Evolutionary conservation across 2,113 vertebrate genomes (phyloP).

Genomic region (Bos javanicus): DNA sequence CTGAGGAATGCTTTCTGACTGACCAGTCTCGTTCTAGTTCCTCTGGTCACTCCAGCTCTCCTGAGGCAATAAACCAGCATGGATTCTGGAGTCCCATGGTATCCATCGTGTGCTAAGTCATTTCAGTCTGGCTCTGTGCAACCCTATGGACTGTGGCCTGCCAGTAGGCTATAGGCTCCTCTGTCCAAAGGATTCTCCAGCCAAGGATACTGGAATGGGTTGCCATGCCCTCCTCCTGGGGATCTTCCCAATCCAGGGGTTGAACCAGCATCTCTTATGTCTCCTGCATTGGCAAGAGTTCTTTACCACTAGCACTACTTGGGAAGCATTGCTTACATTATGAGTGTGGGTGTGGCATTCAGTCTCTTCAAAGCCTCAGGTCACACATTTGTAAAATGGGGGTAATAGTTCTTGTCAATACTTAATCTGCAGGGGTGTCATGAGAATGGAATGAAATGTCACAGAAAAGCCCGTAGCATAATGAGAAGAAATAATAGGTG

Average conservation of each 20-base stretch:
- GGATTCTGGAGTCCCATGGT: neutral
- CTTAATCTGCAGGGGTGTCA: neutral
- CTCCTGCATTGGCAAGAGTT: neutral
- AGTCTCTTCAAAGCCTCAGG: neutral
- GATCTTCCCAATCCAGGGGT: neutral
- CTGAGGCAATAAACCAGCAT: neutral
- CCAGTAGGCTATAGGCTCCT: neutral
- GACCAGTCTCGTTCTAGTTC: neutral
- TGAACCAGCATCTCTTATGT: neutral
- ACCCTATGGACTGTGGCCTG: neutral
- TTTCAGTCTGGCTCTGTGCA: neutral
- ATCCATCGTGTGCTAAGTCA: neutral
- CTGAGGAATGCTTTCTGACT: neutral
- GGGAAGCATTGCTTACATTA: neutral
- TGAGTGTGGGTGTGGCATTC: too few species aligned
- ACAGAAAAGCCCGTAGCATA: neutral
- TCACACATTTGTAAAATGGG: neutral
- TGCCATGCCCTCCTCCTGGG: neutral
- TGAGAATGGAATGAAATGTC: neutral
- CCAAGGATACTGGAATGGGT: neutral
- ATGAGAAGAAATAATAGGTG: neutral
- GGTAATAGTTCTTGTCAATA: neutral
- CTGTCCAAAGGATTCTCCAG: neutral
- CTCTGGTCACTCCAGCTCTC: neutral
- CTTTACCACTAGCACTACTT: neutral